phyloP scores from a whole-genome alignment of 2,888 invertebrate species.

The Drosophila hamatofila region DNA sequence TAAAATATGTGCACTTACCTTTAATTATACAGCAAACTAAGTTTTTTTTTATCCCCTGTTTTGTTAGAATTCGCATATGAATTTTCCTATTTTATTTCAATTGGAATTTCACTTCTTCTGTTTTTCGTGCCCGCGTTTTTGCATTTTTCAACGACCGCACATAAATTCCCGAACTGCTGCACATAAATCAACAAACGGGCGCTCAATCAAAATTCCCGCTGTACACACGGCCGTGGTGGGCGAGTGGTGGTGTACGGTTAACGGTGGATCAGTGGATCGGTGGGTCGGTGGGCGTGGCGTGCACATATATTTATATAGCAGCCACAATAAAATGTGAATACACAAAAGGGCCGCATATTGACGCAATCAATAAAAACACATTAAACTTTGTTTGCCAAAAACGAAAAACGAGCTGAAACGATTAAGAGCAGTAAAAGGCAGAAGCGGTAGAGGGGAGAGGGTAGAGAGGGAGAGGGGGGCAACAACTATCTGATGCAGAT shows the following conservation, averaged over 20 bases:
- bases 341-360: constrained; percentile 38
- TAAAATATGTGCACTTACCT: constrained; percentile 19
- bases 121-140: constrained; percentile 17
- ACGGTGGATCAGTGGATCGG: no score
- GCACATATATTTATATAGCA: constrained; percentile 35
- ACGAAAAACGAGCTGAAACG: constrained; percentile 14
- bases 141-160: constrained; percentile 53
- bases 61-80: constrained; percentile 1
- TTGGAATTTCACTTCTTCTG: neutral
- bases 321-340: constrained; percentile 46
- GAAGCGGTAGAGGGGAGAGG: neutral
- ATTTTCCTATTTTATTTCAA: constrained; percentile 14
- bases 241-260: no score
- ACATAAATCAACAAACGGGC: constrained; percentile 68
- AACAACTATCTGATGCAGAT: constrained; percentile 55
- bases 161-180: constrained; percentile 66
- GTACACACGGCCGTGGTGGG: constrained; percentile 22
- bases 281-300: neutral
- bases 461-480: neutral
- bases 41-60: neutral
- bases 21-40: constrained; percentile 12
- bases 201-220: constrained; percentile 69
- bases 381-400: constrained; percentile 65
- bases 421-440: constrained; percentile 45
- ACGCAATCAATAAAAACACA: constrained; percentile 71